A percentile compares a stretch with the other conserved stretches of the same genome.
phyloP scores from a whole-genome alignment of 2,113 vertebrate genomes.

The Thalassarche chlororhynchos region DNA sequence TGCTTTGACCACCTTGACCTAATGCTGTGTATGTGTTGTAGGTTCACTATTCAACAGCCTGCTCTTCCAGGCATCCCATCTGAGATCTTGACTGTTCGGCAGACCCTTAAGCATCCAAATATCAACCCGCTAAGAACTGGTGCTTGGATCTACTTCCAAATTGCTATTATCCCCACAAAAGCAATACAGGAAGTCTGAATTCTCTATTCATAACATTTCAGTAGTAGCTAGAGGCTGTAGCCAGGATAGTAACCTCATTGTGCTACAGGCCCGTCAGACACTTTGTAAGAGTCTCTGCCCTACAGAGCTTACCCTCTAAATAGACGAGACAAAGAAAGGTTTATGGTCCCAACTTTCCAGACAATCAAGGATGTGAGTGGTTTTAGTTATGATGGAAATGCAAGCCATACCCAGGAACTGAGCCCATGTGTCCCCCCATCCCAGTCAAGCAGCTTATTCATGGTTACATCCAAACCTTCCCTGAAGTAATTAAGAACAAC shows the following conservation, averaged over 20 bases:
- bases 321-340: not conserved
- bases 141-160: not conserved
- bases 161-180: not conserved
- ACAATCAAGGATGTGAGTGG: not conserved
- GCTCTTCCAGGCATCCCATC: not conserved
- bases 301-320: not conserved
- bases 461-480: not conserved
- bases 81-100: not conserved
- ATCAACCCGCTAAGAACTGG: not conserved
- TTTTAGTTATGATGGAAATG: not conserved
- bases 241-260: not conserved
- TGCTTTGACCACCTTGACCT: not conserved
- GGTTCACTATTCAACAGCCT: not conserved
- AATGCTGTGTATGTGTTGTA: fast-evolving
- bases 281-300: not conserved
- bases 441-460: not conserved
- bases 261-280: not conserved
- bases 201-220: not conserved
- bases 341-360: not conserved
- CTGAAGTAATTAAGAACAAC: not conserved
- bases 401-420: not conserved
- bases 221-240: not conserved
- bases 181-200: not conserved
- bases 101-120: not conserved
- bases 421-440: not conserved